Evolutionary conservation across 2,888 invertebrate species (phyloP).

Genomic region (Phania funesta): DNA sequence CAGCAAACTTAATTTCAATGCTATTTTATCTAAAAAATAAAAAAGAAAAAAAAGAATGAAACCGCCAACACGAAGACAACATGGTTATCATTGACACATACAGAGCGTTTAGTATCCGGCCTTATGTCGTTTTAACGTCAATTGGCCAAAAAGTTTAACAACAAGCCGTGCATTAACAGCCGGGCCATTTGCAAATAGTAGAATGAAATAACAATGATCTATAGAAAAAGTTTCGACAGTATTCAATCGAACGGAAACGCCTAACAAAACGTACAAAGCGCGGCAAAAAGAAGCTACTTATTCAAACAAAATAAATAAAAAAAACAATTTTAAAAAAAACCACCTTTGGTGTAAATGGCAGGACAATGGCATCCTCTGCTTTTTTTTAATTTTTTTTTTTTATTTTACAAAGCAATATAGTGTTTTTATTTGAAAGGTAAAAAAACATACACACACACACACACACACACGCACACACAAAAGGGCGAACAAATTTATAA

Average conservation of each 20-base stretch:
- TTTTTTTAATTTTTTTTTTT: constrained; percentile 24
- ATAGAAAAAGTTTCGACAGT: constrained; percentile 75
- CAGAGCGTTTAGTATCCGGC: constrained; percentile 65
- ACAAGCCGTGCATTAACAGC: constrained; percentile 25
- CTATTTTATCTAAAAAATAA: constrained; percentile 27
- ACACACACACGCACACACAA: no score
- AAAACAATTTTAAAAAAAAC: constrained; percentile 53
- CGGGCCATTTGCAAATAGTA: constrained; percentile 24
- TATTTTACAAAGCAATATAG: constrained; percentile 23
- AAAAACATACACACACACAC: neutral
- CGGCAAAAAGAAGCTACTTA: constrained; percentile 27
- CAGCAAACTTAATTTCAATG: constrained; percentile 53
- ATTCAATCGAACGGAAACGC: constrained; percentile 78
- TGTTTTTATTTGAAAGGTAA: constrained; percentile 39
- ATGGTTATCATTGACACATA: constrained; percentile 46
- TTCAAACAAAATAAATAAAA: constrained; percentile 68
- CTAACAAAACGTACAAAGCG: constrained; percentile 55
- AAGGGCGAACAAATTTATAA: neutral
- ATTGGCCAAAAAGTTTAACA: constrained; percentile 73
- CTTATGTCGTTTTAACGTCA: constrained; percentile 76
- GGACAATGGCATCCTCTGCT: constrained; percentile 9
- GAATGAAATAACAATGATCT: constrained; percentile 64
- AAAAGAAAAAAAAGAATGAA: constrained; percentile 64
- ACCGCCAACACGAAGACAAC: neutral
- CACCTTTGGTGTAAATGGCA: constrained; percentile 47